Base-by-base conservation (phyloP, 2,797 vertebrate genomes). In the Borostomias antarcticus region DNA sequence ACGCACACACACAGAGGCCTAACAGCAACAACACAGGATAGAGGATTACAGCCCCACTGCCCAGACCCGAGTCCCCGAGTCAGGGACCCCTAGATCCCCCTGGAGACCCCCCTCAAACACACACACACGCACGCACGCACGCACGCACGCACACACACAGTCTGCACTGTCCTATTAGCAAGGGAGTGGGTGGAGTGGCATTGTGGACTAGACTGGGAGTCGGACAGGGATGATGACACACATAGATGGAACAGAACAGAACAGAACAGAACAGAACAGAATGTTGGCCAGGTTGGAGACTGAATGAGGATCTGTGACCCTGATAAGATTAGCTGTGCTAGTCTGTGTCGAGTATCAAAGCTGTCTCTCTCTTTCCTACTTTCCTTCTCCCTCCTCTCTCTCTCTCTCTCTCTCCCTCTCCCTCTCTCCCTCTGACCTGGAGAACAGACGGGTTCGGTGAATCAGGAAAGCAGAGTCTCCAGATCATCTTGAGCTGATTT, bases 11-110 rank as follows among this genome's bases (percentile, higher is more conserved):
- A 85, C 73, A 86, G 57, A 86, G 90, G 81, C 87, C 86, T 89
- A 85, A 85, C 89, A 91, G 88, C 90, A 95, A 94, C 40, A 95
- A 93, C 89, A 93, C 87, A 74, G 90, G 86, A 90, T 90, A 93
- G 87, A 74, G 90, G 86, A 90, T 90, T 89, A 90, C 79, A 89
- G 84, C 85, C 85, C 86, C 85, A 84, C 84, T 81, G 82, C 80
- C 74, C 74, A 71, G 84, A 83, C 60, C 79, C 60, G 72, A 6
- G 56, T 26, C 77, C 75, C n/a, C 32, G 73, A 62, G 64, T 64
- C 63, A 35, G 57, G 45, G 43, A 68, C 63, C 76, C 58, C 73
- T 30, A 50, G 48, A 72, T 64, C 74, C 45, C 58, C 64, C 19
- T 52, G 62, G 37, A 53, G 70, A 32, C 60, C 56, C 57, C 60